These are phyloP conservation scores for Heliconius himera DNA, from an alignment of 1,140 invertebrate genomes.

Conservation along the genomic window DNA sequence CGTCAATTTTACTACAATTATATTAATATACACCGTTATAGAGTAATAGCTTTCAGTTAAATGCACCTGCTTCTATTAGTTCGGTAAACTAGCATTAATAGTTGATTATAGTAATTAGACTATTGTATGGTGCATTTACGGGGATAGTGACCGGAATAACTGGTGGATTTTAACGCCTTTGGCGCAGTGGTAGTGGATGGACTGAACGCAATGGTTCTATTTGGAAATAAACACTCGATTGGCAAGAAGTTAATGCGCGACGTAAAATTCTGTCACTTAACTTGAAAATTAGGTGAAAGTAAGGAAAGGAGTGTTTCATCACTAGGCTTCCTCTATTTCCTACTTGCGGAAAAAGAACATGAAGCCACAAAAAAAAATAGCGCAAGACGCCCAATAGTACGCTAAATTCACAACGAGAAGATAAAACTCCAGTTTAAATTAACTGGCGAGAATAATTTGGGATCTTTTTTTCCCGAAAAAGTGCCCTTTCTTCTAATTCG, in stretches of 20 bases:
- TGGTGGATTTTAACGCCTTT: neutral
- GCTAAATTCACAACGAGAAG: slow-evolving; percentile 24
- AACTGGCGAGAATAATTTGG: slow-evolving; percentile 52
- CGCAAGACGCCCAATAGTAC: neutral
- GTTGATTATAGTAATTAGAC: slow-evolving; percentile 15
- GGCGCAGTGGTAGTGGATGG: neutral
- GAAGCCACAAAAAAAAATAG: neutral
- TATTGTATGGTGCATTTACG: neutral
- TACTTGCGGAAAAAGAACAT: neutral
- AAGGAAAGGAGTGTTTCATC: too few relatives aligned
- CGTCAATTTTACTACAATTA: slow-evolving; percentile 20
- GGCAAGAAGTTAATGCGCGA: too few relatives aligned
- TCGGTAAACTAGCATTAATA: slow-evolving; percentile 6
- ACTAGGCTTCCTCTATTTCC: too few relatives aligned
- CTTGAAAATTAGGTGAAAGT: too few relatives aligned
- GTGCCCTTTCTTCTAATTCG: slow-evolving; percentile 43
- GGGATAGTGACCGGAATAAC: neutral
- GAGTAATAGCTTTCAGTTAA: slow-evolving; percentile 28
- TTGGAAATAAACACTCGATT: too few relatives aligned
- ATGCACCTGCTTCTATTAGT: slow-evolving; percentile 28
- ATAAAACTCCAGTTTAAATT: slow-evolving; percentile 54
- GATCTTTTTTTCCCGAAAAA: slow-evolving; percentile 36
- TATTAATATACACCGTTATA: slow-evolving; percentile 10
- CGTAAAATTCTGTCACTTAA: too few relatives aligned
- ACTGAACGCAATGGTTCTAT: too few relatives aligned